These are phyloP conservation scores for Nilaparvata lugens DNA, from an alignment of 1,140 invertebrate genomes.

Conservation along the genomic window DNA sequence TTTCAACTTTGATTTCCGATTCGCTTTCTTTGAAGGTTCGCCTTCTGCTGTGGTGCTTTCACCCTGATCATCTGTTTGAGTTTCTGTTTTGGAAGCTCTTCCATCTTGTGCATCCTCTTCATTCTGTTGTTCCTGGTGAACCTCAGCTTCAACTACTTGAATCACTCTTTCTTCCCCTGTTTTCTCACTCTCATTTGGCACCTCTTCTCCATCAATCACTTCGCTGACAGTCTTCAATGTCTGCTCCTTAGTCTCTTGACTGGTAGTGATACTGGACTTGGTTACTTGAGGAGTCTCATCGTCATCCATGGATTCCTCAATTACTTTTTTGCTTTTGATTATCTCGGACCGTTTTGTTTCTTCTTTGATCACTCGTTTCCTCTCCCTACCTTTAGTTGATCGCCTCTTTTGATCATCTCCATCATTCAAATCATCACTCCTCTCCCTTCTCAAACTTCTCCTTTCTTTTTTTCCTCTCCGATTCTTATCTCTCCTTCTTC, in stretches of 20 bases:
- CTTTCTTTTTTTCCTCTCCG: constrained; percentile 26
- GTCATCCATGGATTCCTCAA: constrained; percentile 10
- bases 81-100: background rate
- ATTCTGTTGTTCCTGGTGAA: constrained; percentile 10
- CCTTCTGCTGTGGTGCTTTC: background rate
- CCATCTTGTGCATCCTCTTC: constrained; percentile 1
- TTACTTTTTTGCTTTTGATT: constrained; percentile 15
- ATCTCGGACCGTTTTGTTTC: constrained; percentile 13
- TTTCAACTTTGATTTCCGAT: constrained; percentile 1
- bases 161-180: constrained; percentile 26
- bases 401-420: background rate
- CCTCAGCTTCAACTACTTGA: constrained; percentile 14
- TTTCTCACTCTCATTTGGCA: constrained; percentile 1
- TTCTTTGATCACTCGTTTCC: constrained; percentile 22
- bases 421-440: constrained; percentile 9
- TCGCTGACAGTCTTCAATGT: constrained; percentile 9
- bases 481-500: constrained; percentile 8
- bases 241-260: constrained; percentile 14
- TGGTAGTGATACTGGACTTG: constrained; percentile 11
- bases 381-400: constrained; percentile 26
- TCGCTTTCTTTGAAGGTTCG: constrained; percentile 7
- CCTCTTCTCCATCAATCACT: background rate
- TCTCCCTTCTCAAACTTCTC: constrained; percentile 13
- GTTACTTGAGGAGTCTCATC: constrained; percentile 7
- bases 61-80: background rate